These are phyloP conservation scores for Tenebrosternarchus preto DNA, from an alignment of 2,113 vertebrate species.

Conservation along the genomic window DNA sequence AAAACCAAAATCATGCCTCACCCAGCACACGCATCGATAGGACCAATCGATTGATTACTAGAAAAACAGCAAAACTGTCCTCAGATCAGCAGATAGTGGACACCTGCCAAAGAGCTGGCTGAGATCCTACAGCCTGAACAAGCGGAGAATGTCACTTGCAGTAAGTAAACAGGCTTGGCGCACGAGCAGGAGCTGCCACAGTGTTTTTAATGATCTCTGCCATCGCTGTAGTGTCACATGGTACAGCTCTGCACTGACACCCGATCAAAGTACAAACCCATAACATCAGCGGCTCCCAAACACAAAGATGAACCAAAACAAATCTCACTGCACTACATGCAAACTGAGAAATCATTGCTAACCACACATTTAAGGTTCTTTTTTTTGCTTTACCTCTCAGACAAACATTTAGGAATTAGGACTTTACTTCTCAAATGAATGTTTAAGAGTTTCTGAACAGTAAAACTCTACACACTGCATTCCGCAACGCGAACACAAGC, in stretches of 20 bases:
- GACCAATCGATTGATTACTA: background rate
- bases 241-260: background rate
- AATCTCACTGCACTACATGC: too few species aligned
- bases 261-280: slow-evolving; percentile 39
- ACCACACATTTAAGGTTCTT: too few species aligned
- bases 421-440: too few species aligned
- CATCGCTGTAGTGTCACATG: slow-evolving; percentile 30
- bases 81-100: background rate
- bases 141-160: background rate
- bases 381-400: too few species aligned
- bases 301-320: too few species aligned
- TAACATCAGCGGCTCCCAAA: background rate
- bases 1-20: background rate
- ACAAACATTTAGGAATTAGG: too few species aligned
- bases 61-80: background rate
- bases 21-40: background rate
- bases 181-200: background rate
- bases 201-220: too few species aligned
- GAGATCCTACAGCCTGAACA: background rate
- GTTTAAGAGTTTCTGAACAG: too few species aligned
- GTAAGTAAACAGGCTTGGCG: background rate
- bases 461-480: background rate
- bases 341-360: too few species aligned
- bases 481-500: background rate
- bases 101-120: background rate